Conservation (phyloP, 1,140 invertebrate species). For the Drosophila quadrilineata region DNA sequence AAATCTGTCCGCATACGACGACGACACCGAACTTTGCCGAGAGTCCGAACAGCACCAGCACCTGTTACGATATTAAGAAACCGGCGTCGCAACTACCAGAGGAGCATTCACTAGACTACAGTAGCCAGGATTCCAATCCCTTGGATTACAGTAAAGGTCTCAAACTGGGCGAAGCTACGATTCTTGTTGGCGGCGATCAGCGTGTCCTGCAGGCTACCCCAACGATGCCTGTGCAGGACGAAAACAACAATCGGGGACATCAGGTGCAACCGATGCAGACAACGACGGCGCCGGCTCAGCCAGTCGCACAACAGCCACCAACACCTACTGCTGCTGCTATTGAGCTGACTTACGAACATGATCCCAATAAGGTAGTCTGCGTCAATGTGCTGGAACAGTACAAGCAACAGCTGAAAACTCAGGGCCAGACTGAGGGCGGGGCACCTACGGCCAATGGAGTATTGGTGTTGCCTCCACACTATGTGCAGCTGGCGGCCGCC, state of each 20-base stretch:
- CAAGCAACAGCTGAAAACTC: constrained; percentile 60
- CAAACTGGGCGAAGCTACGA: constrained; percentile 30
- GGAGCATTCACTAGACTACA: constrained; percentile 76
- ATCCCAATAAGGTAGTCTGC: constrained; percentile 55
- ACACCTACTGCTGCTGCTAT: constrained; percentile 15
- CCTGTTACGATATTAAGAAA: constrained; percentile 61
- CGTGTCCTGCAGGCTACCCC: constrained; percentile 21
- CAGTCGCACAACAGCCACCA: constrained; percentile 24
- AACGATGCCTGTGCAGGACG: constrained; percentile 51
- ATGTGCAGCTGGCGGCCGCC: constrained; percentile 75
- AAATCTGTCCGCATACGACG: constrained; percentile 83
- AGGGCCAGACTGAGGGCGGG: constrained; percentile 22
- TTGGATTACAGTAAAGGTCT: constrained; percentile 76
- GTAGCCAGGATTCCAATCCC: constrained; percentile 80
- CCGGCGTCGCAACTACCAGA: constrained; percentile 43
- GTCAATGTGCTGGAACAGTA: constrained; percentile 69
- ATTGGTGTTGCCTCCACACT: constrained; percentile 72
- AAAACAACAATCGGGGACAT: constrained; percentile 73
- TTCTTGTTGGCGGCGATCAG: constrained; percentile 27
- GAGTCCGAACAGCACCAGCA: constrained; percentile 68
- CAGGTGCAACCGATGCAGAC: constrained; percentile 5
- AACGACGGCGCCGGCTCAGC: constrained; percentile 7
- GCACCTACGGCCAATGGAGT: constrained; percentile 39
- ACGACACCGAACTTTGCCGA: constrained; percentile 51
- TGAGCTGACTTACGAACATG: constrained; percentile 52